Base-by-base conservation (phyloP, 2,113 vertebrate genomes). In the Monopterus albus region DNA sequence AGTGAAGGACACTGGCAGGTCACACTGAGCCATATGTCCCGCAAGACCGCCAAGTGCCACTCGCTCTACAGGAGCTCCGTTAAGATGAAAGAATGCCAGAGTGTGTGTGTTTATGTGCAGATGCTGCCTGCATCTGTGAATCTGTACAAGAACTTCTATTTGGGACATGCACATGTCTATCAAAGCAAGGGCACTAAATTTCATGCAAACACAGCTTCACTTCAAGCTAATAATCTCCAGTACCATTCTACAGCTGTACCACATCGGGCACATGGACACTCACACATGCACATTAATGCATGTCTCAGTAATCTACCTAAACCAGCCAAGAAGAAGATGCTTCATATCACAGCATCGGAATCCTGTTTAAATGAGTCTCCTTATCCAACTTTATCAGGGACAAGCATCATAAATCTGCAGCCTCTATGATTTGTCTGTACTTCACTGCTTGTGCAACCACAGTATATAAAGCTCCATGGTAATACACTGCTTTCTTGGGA, bases 1-100 rank as follows among this genome's bases (percentile, higher is more conserved):
- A 59, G 66, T 66, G 82, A 83, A 83, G 80, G 83, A 83, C 66
- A 36, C 77, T 49, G 82, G 60, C 78, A 68, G 81, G 86, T 85
- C 86, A 82, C 72, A 55, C 45, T 38, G 49, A 78, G 75, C 60
- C 75, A 65, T 58, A 70, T 63, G 72, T 81, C 74, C 79, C 83
- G 64, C 25, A 65, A 75, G 72, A 78, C 65, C 52, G 33, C 43
- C 3, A 50, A 69, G 72, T 26, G 61, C 50, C 71, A 28, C 43
- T 83, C 74, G 67, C 26, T 74, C 31, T 61, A 20, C 45, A 81
- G 60, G 20, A 61, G 45, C 45, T 53, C 40, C 35, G 73, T 29
- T 58, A 29, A 60, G 53, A 59, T 28, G 52, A 62, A 78, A 46
- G 51, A 49, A 29, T 4, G 15, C 6, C 26, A n/a, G 57, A 15